Conservation (phyloP, 2,113 vertebrate species). For the Corythornis madagascariensis region DNA sequence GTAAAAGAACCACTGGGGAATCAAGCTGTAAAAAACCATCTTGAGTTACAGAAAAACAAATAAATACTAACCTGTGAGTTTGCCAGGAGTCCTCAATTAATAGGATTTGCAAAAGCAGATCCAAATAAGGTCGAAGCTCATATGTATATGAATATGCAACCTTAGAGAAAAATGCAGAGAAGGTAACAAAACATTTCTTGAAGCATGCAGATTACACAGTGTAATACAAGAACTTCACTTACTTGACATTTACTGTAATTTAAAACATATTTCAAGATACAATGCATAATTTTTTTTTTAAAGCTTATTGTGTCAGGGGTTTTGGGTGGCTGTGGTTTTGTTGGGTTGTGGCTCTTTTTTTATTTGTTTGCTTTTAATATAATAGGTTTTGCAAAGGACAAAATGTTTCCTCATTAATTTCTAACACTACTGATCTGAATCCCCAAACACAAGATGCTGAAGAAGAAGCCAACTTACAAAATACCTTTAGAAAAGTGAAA, state of each 20-base stretch:
- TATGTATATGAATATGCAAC: conserved; percentile 99
- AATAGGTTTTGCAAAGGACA: not conserved
- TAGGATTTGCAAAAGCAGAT: conserved; percentile 96
- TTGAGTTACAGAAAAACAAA: not conserved
- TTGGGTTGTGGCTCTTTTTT: not conserved
- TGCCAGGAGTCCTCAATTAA: conserved; percentile 99
- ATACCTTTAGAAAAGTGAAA: not conserved
- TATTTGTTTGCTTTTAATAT: not conserved
- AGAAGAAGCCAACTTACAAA: not conserved
- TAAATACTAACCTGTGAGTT: conserved; percentile 89
- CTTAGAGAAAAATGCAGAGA: conserved; percentile 70
- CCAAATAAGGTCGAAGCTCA: conserved; percentile 96
- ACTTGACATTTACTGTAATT: not conserved
- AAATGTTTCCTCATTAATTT: not conserved
- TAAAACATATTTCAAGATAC: not conserved
- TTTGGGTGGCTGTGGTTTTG: accelerated
- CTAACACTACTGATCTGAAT: not conserved
- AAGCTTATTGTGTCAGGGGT: not conserved
- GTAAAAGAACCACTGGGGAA: not conserved
- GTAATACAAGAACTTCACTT: not conserved
- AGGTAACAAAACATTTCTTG: not conserved
- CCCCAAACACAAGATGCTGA: not conserved
- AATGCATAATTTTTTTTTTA: not conserved
- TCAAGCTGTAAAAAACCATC: not conserved
- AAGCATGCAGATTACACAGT: not conserved